phyloP scores from a whole-genome alignment of 1,140 invertebrate genomes.

The Anagrus nilaparvatae region DNA sequence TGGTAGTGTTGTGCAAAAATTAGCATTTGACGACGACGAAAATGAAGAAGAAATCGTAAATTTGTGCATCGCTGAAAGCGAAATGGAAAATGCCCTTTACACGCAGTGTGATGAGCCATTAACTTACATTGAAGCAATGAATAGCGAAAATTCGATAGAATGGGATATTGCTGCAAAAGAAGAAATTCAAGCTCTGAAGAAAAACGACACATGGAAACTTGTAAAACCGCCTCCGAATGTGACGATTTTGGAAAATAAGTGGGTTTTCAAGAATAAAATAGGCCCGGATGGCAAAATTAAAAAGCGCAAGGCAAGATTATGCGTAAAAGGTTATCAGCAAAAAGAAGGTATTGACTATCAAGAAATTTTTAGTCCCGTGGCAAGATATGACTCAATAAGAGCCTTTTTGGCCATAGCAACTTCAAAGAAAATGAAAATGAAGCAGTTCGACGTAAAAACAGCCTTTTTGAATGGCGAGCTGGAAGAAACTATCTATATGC shows the following conservation, averaged over 20 bases:
- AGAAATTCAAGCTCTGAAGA: conserved; percentile 15
- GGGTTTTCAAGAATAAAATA: conserved; percentile 30
- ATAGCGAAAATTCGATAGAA: conserved; percentile 4
- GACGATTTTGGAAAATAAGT: conserved; percentile 26
- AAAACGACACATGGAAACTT: conserved; percentile 19
- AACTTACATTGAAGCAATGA: conserved; percentile 16
- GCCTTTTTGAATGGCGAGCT: conserved; percentile 13
- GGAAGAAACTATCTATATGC: conserved; percentile 14
- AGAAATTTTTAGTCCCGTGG: conserved; percentile 26
- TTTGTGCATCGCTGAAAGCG: too few species aligned
- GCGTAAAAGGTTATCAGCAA: conserved; percentile 28
- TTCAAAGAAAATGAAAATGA: conserved; percentile 15
- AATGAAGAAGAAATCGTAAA: too few species aligned
- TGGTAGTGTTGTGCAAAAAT: too few species aligned
- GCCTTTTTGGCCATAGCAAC: conserved; percentile 23
- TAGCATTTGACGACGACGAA: too few species aligned
- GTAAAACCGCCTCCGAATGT: conserved; percentile 5
- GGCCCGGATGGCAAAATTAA: too few species aligned
- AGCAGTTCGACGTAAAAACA: conserved; percentile 27
- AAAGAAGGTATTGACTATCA: conserved; percentile 23
- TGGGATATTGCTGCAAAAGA: conserved; percentile 18
- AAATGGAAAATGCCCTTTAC: too few species aligned
- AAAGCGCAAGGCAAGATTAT: conserved; percentile 36
- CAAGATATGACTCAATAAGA: conserved; percentile 24
- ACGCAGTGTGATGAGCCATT: too few species aligned